A percentile compares a stretch with the other conserved stretches of the same genome.
Evolutionary conservation across 2,797 vertebrate genomes (phyloP).

Genomic region (Crypturellus tataupa): DNA sequence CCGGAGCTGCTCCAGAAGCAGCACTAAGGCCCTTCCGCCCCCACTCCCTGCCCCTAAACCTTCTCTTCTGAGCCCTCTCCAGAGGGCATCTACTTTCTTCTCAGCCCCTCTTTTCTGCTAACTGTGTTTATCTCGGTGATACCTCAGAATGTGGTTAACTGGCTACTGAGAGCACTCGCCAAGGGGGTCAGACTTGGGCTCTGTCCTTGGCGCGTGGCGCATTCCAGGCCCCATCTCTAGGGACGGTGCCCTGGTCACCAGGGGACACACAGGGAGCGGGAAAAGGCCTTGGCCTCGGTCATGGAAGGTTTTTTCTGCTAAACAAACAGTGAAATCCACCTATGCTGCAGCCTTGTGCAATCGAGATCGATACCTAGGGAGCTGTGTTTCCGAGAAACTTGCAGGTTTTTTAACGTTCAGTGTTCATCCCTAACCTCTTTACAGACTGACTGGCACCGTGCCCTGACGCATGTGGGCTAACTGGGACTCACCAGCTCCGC

Average conservation of each 20-base stretch:
- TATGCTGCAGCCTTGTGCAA: background rate
- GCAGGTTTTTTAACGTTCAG: background rate
- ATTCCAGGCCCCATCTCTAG: rapidly evolving
- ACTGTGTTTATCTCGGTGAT: background rate
- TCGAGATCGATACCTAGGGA: background rate
- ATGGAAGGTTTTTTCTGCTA: background rate
- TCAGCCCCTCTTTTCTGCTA: background rate
- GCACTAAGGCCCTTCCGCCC: background rate
- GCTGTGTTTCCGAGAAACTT: background rate
- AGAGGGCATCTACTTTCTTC: background rate
- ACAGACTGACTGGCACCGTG: background rate
- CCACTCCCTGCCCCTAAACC: background rate
- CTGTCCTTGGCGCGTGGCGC: background rate
- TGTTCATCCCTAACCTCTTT: background rate
- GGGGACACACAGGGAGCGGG: rapidly evolving
- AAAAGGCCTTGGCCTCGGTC: background rate
- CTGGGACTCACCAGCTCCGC: background rate
- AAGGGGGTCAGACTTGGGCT: rapidly evolving
- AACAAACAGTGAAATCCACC: background rate
- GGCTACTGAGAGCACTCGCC: background rate
- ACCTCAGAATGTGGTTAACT: background rate
- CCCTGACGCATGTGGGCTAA: background rate
- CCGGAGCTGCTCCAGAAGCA: background rate
- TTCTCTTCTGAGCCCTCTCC: background rate
- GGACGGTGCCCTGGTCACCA: background rate